Percentiles rank a stretch among this genome's conserved stretches.
Conservation (phyloP, 1,140 invertebrate species). For the Calephelis virginiensis region DNA sequence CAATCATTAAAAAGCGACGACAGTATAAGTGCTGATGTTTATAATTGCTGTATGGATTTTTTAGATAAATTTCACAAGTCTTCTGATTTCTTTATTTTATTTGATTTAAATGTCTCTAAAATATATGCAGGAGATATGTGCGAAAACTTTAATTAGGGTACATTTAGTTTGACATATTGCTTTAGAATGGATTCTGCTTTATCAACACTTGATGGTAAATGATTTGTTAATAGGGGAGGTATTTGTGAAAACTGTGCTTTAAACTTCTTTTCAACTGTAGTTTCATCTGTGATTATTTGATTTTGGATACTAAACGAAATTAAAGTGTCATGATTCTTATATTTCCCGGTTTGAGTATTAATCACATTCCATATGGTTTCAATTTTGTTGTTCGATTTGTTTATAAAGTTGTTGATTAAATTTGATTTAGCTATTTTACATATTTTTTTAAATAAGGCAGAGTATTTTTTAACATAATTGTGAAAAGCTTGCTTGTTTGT, state of each 20-base stretch:
- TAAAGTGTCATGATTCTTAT: neutral
- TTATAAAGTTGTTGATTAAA: neutral
- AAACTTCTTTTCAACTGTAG: neutral
- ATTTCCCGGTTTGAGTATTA: neutral
- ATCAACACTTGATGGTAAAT: neutral
- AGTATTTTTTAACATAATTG: slow-evolving; percentile 2
- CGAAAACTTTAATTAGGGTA: neutral
- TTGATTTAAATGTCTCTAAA: neutral
- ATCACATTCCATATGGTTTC: neutral
- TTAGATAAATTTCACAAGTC: neutral
- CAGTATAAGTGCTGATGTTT: no score
- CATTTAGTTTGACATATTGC: neutral
- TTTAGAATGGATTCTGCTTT: neutral
- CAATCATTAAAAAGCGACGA: no score
- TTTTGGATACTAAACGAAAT: neutral
- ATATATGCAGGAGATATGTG: neutral
- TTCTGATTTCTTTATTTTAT: neutral
- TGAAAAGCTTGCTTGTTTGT: neutral
- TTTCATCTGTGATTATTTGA: neutral
- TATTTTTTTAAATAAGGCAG: neutral
- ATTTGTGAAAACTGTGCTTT: neutral
- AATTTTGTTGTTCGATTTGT: neutral
- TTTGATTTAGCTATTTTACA: slow-evolving; percentile 3
- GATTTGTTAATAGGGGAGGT: neutral
- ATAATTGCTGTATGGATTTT: neutral